A percentile compares a stretch with the other conserved stretches of the same genome.
These are phyloP conservation scores for Eubasilissa splendida DNA, from an alignment of 2,888 invertebrate species.

Conservation along the genomic window DNA sequence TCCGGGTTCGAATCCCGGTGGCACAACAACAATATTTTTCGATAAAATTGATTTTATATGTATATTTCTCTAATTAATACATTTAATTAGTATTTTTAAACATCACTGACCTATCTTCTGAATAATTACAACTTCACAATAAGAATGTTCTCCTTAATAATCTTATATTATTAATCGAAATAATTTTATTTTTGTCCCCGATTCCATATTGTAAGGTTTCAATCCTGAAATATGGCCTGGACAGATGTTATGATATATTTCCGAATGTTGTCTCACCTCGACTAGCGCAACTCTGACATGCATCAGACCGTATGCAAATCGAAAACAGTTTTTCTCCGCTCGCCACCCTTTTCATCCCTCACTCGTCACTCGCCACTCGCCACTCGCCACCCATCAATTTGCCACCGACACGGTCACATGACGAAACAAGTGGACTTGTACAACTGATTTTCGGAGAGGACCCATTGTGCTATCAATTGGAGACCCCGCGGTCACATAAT, in stretches of 20 bases:
- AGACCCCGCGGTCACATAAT: constrained; percentile 10
- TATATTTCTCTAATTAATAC: no score
- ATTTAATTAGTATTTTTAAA: no score
- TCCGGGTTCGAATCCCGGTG: no score
- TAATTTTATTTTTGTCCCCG: no score
- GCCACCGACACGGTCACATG: constrained; percentile 1
- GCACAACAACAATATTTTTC: no score
- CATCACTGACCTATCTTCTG: no score
- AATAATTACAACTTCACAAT: no score
- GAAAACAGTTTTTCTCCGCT: neutral
- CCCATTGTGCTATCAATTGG: constrained; percentile 23
- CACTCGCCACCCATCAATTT: constrained; percentile 11
- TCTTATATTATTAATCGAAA: no score
- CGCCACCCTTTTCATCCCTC: constrained; percentile 27
- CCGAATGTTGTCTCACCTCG: neutral
- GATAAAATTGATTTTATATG: no score
- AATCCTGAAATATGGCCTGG: neutral
- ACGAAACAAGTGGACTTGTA: constrained; percentile 2
- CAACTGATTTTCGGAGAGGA: neutral
- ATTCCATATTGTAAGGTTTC: no score
- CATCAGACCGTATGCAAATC: constrained; percentile 45
- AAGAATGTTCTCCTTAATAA: no score
- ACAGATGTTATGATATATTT: constrained; percentile 23
- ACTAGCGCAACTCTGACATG: constrained; percentile 6
- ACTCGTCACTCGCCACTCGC: neutral